These are phyloP conservation scores for Drosophila quadrilineata DNA, from an alignment of 1,140 invertebrate genomes.

Conservation along the genomic window DNA sequence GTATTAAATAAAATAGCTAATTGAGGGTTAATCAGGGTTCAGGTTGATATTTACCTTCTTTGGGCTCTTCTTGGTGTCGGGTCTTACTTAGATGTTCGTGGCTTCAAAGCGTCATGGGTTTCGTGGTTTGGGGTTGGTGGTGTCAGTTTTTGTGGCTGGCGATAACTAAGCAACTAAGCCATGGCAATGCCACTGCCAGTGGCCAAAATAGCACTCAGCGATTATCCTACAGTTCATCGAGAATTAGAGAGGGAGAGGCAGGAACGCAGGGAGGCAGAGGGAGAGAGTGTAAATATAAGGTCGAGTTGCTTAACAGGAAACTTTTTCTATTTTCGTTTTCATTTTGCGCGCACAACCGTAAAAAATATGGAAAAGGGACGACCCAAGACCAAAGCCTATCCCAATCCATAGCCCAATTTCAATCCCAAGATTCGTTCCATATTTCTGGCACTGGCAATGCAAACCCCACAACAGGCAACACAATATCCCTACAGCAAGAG, in stretches of 20 bases:
- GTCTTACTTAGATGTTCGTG: too few species aligned
- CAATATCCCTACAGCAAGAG: too few species aligned
- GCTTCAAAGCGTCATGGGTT: too few species aligned
- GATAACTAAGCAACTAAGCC: slow-evolving; percentile 52
- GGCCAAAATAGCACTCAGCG: slow-evolving; percentile 38
- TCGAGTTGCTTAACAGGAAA: slow-evolving; percentile 59
- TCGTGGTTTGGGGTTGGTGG: neutral
- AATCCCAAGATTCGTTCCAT: too few species aligned
- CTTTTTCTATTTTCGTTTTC: slow-evolving; percentile 72
- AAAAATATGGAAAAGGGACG: slow-evolving; percentile 48
- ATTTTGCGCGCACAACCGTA: slow-evolving; percentile 54
- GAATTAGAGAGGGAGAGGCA: too few species aligned
- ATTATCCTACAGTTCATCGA: slow-evolving; percentile 69
- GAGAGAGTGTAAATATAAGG: neutral
- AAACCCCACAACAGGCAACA: too few species aligned
- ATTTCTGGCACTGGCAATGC: too few species aligned
- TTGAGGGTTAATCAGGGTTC: slow-evolving; percentile 31
- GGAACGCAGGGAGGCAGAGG: too few species aligned
- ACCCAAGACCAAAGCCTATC: too few species aligned
- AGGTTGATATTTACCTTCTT: slow-evolving; percentile 35
- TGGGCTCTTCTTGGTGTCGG: too few species aligned
- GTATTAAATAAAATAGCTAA: slow-evolving; percentile 25
- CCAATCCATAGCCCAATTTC: too few species aligned
- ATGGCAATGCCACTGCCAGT: slow-evolving; percentile 54
- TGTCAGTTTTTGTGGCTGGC: neutral